A percentile compares a stretch with the other conserved stretches of the same genome.
phyloP scores from a whole-genome alignment of 53 echinoderm and acorn worm species.

The Echinarachnius parma region DNA sequence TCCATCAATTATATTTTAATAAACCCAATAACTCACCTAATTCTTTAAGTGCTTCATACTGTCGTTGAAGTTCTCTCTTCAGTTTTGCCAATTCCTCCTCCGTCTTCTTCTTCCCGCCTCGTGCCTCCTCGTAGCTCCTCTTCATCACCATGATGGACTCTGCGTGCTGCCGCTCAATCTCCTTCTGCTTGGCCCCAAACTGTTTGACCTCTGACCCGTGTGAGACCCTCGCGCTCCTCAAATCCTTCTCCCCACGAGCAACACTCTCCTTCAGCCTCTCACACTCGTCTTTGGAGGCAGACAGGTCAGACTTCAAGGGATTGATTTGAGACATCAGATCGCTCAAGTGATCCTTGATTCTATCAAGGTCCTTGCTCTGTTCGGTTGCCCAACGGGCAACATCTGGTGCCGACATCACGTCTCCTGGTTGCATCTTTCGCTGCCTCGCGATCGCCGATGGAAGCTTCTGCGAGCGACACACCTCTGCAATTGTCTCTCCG shows the following conservation, averaged over 20 bases:
- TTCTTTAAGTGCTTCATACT: constrained; percentile 75
- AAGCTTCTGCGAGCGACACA: constrained; percentile 75
- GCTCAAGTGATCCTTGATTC: constrained; percentile 62
- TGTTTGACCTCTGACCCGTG: constrained; percentile 51
- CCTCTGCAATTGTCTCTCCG: constrained; percentile 57
- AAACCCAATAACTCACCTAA: constrained; percentile 63
- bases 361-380: constrained; percentile 71
- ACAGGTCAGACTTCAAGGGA: constrained; percentile 63
- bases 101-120: constrained; percentile 51
- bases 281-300: constrained; percentile 54
- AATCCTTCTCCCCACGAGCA: constrained; percentile 51
- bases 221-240: constrained; percentile 51
- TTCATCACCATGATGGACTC: constrained; percentile 75
- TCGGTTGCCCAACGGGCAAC: constrained; percentile 69
- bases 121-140: constrained; percentile 69
- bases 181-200: constrained; percentile 74
- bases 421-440: constrained; percentile 42
- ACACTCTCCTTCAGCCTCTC: constrained; percentile 53
- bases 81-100: constrained; percentile 71
- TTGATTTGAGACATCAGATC: constrained; percentile 69
- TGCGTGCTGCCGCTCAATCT: constrained; percentile 75
- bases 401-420: constrained; percentile 71
- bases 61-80: constrained; percentile 76
- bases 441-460: constrained; percentile 63
- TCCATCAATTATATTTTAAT: no score